These are phyloP conservation scores for Zaprionus africanus DNA, from an alignment of 1,140 invertebrate species.

Conservation along the genomic window DNA sequence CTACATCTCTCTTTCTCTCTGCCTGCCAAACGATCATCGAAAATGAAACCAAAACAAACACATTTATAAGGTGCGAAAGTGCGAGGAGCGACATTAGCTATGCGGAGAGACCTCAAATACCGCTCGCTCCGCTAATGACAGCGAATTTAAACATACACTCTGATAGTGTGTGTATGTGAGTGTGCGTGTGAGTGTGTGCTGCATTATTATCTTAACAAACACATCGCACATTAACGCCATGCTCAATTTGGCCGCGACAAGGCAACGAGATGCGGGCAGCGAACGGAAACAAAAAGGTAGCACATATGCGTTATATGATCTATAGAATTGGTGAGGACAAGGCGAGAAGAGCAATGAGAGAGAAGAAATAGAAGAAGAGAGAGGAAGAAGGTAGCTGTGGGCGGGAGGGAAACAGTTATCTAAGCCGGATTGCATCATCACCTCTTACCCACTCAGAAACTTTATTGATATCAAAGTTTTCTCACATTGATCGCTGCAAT, in stretches of 20 bases:
- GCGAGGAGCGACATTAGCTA: slow-evolving; percentile 60
- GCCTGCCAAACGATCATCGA: background rate
- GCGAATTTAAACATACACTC: slow-evolving; percentile 11
- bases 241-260: background rate
- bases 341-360: background rate
- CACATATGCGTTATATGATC: background rate
- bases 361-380: background rate
- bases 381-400: background rate
- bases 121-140: slow-evolving; percentile 37
- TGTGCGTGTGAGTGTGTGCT: background rate
- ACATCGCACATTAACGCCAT: slow-evolving; percentile 27
- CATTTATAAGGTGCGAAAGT: slow-evolving; percentile 55
- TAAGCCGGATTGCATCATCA: background rate
- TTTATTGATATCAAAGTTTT: background rate
- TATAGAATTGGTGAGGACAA: background rate
- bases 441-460: background rate
- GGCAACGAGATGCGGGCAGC: background rate
- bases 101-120: slow-evolving; percentile 19
- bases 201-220: background rate
- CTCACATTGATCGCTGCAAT: too few relatives aligned
- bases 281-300: background rate
- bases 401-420: background rate
- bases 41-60: slow-evolving; percentile 58
- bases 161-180: slow-evolving; percentile 1
- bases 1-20: background rate